Percentiles rank a stretch among this genome's conserved stretches.
Evolutionary conservation across 2,888 invertebrate genomes (phyloP).

Genomic region (Heteromurus nitidus): DNA sequence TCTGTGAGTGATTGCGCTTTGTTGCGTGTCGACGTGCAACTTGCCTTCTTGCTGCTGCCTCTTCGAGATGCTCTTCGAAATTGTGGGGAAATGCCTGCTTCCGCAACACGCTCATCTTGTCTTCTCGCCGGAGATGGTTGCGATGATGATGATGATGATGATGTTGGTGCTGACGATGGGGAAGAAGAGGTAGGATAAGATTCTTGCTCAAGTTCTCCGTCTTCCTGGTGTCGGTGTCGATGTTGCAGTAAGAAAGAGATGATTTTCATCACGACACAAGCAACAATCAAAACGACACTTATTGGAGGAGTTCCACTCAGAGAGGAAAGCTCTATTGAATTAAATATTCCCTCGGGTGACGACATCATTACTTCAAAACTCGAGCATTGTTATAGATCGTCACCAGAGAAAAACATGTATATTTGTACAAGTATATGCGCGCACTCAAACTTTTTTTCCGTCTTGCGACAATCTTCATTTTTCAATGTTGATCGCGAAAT

Average conservation of each 20-base stretch:
- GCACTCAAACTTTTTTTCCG: too few relatives aligned
- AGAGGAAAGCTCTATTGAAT: slow-evolving; percentile 39
- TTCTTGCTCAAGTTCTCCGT: neutral
- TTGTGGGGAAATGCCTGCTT: too few relatives aligned
- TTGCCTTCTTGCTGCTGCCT: too few relatives aligned
- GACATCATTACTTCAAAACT: neutral
- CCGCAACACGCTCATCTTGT: too few relatives aligned
- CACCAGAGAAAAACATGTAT: too few relatives aligned
- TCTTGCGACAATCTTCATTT: too few relatives aligned
- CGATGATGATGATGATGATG: neutral
- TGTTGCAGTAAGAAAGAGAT: slow-evolving; percentile 49
- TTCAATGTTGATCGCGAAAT: too few relatives aligned
- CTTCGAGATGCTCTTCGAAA: too few relatives aligned
- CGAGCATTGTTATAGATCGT: neutral
- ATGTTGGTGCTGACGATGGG: slow-evolving; percentile 20
- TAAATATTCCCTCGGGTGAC: slow-evolving; percentile 60
- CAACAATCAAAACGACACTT: slow-evolving; percentile 40
- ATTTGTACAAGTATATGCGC: too few relatives aligned
- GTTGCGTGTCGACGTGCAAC: too few relatives aligned
- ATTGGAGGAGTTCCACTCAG: slow-evolving; percentile 2
- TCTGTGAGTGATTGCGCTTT: too few relatives aligned
- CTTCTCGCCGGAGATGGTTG: too few relatives aligned
- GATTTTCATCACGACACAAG: slow-evolving; percentile 57
- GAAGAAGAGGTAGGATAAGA: neutral
- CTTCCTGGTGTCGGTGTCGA: neutral